phyloP scores from a whole-genome alignment of 2,113 vertebrate species.

The Zosterops hypoxanthus region DNA sequence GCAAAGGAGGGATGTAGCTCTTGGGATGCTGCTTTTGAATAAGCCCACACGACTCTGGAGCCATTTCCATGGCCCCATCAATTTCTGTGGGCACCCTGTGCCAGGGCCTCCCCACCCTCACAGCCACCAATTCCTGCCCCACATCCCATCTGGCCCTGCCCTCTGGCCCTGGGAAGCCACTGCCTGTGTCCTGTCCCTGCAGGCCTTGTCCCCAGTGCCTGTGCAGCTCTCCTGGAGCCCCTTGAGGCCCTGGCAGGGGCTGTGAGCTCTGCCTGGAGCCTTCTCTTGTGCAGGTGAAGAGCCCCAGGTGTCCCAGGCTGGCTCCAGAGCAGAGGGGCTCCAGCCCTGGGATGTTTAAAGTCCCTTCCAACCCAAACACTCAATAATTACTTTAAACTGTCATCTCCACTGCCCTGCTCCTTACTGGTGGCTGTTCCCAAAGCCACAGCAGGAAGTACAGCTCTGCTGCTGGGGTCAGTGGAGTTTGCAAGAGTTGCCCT shows the following conservation, averaged over 20 bases:
- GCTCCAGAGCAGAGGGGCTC: not conserved
- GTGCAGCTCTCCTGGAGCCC: not conserved
- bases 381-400: not conserved
- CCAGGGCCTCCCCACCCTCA: not conserved
- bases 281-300: not conserved
- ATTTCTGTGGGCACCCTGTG: not conserved
- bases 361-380: not conserved
- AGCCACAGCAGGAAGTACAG: not conserved
- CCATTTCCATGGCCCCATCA: not conserved
- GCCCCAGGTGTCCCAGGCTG: not conserved
- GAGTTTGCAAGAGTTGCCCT: not conserved
- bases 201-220: not conserved
- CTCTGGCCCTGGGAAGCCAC: not conserved
- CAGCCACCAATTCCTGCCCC: not conserved
- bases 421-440: fast-evolving
- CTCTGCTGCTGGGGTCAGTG: not conserved
- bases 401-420: not conserved
- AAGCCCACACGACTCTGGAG: not conserved
- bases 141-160: fast-evolving
- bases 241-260: not conserved
- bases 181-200: not conserved
- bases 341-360: not conserved
- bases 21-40: not conserved
- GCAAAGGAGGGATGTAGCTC: not conserved
- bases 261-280: not conserved